phyloP scores from a whole-genome alignment of 2,888 invertebrate genomes.

The Eristalinus sepulchralis region DNA sequence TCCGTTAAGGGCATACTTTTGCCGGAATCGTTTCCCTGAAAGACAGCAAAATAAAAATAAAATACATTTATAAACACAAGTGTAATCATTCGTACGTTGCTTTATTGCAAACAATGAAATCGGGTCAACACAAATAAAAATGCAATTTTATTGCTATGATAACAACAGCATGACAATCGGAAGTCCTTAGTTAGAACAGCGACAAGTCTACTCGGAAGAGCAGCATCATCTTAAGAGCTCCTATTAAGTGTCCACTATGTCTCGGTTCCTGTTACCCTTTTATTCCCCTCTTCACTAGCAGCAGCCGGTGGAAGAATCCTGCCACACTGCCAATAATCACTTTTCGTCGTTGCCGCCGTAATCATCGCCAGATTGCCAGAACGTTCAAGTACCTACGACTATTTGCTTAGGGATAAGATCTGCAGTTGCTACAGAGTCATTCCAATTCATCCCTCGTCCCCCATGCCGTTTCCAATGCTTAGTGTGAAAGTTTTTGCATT shows the following conservation, averaged over 20 bases:
- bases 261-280: background rate
- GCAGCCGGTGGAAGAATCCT: constrained; percentile 13
- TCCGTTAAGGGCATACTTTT: no score
- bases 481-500: constrained; percentile 71
- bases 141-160: constrained; percentile 70
- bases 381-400: constrained; percentile 15
- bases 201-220: constrained; percentile 55
- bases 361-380: constrained; percentile 52
- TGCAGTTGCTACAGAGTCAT: background rate
- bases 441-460: background rate
- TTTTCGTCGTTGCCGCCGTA: constrained; percentile 45
- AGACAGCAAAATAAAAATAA: no score
- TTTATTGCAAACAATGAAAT: constrained; percentile 47
- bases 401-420: background rate
- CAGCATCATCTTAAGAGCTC: constrained; percentile 35
- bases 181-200: constrained; percentile 65
- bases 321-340: constrained; percentile 67
- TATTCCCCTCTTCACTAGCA: background rate
- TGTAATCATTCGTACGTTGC: background rate
- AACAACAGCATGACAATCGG: constrained; percentile 62
- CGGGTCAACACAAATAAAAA: constrained; percentile 64
- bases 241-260: constrained; percentile 54
- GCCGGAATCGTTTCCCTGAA: no score
- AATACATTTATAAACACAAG: background rate
- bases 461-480: constrained; percentile 22